Evolutionary conservation across 2,888 invertebrate genomes (phyloP).

Genomic region (Lithophane socia): DNA sequence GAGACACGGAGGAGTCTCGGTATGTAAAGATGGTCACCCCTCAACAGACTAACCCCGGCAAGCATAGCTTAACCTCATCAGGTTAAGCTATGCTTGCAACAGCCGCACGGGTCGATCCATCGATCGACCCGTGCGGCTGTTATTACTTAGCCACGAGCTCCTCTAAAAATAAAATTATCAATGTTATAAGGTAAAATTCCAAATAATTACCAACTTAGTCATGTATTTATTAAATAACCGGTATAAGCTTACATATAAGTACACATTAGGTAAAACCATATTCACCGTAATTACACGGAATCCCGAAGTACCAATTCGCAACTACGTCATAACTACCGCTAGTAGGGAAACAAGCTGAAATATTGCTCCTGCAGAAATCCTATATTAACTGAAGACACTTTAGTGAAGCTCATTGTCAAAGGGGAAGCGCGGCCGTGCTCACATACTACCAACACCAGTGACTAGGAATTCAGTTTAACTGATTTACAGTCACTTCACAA

Average conservation of each 20-base stretch:
- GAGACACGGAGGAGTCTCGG: no score
- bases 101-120: no score
- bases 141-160: no score
- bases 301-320: not conserved
- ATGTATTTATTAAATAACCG: not conserved
- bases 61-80: no score
- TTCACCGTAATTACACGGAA: no score
- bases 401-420: not conserved
- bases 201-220: not conserved
- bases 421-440: not conserved
- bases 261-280: conserved; percentile 3
- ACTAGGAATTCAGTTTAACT: conserved; percentile 20
- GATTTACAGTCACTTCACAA: conserved; percentile 18
- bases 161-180: not conserved
- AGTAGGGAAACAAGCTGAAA: conserved; percentile 2
- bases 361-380: not conserved
- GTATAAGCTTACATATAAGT: not conserved
- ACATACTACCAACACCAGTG: not conserved
- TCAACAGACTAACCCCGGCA: no score
- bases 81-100: no score
- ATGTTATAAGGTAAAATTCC: not conserved
- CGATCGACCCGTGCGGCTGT: no score
- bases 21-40: no score
- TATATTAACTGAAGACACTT: conserved; percentile 6
- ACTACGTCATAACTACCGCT: not conserved